Conservation (phyloP, 2,797 vertebrate genomes). For the Falco peregrinus region DNA sequence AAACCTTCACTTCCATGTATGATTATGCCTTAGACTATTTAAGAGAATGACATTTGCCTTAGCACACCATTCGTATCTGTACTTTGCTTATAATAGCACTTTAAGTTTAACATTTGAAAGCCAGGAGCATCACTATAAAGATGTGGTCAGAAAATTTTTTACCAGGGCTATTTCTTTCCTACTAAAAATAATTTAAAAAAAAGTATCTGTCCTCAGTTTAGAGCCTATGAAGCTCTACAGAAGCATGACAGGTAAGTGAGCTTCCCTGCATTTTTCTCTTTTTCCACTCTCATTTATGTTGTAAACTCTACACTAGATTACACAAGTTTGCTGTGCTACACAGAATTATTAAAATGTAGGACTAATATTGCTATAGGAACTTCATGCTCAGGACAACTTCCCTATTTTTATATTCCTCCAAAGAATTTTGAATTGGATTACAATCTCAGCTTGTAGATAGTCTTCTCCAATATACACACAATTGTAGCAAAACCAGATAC, state of each 20-base stretch:
- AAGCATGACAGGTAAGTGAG: background rate
- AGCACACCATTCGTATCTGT: slow-evolving; percentile 13
- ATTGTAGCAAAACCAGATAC: background rate
- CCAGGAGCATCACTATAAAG: background rate
- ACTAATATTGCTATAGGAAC: background rate
- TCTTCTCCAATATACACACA: background rate
- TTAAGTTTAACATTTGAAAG: slow-evolving; percentile 67
- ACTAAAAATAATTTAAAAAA: background rate
- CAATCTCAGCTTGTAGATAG: background rate
- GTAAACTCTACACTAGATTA: background rate
- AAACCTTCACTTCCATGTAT: slow-evolving; percentile 10
- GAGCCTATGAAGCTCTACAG: background rate
- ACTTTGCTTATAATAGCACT: slow-evolving; percentile 35
- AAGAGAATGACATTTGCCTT: slow-evolving; percentile 43
- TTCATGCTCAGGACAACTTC: background rate
- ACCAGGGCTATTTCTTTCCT: background rate
- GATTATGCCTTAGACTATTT: slow-evolving; percentile 53
- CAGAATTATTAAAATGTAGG: background rate
- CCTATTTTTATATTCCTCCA: background rate
- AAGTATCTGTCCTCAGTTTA: background rate
- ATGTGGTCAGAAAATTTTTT: background rate
- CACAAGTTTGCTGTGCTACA: background rate
- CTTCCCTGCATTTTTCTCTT: background rate
- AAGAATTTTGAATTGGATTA: background rate
- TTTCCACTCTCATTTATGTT: background rate